Evolutionary conservation across 92 coral and sea anemone species (phyloP), one percentile per base, ranked within the genome.

Genomic region (Ricordea florida): DNA sequence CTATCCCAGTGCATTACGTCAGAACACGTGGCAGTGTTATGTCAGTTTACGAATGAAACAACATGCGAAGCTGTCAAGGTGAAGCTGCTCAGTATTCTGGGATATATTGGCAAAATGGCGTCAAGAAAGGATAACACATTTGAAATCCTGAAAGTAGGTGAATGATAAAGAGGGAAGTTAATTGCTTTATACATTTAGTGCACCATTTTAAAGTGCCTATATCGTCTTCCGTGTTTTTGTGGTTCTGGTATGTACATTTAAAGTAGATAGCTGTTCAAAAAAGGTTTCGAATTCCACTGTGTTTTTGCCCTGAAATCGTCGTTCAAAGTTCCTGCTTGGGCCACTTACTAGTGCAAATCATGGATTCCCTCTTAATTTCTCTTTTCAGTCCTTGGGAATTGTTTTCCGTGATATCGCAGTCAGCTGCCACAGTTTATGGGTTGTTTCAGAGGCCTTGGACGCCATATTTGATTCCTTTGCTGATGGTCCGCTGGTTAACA

Each of bases 381-480:
- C 35, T 32, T 56, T 51, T 23, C 61, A 94, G 98, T 85, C 92
- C 26, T 52, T 94, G 33, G 98, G 98, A 4, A 57, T 79, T 0
- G 94, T 94, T 22, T 57, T 94, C n/a, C 97, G 94, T 64, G 98
- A 94, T 62, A 85, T 94, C 55, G 81, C 77, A 38, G 60, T 73
- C 61, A 64, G 92, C 37, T 82, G 56, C 17, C 69, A 85, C 52
- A 94, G 94, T 62, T 83, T 94, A 40, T 91, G 98, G 98, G 82
- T 94, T 38, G 77, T 91, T 26, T 82, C 90, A 8, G 98, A 94
- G 47, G 90, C 97, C 2, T 50, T 94, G 79, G 98, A 94, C 72
- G 98, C 98, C 60, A 73, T 94, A 31, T 94, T 91, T 67, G 98
- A 94, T 79, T 85, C 91, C 15, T 94, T 94, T 83, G 98, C 98